These are phyloP conservation scores for Notothenia rossii DNA, from an alignment of 2,113 vertebrate species.

Conservation along the genomic window DNA sequence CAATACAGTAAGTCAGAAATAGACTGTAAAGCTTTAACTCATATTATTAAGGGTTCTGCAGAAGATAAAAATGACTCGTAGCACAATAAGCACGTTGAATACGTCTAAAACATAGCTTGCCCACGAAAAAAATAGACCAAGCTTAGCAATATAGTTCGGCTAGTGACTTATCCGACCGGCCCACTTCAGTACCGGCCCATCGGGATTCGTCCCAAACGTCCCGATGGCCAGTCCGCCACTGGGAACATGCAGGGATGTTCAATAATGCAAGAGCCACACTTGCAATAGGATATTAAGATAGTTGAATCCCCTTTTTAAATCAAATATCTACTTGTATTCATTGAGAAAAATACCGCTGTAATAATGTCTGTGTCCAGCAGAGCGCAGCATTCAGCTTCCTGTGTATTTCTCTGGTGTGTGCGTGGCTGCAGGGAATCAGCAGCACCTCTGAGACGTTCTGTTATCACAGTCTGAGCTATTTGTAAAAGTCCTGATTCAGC, in stretches of 20 bases:
- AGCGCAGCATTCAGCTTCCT: constrained; percentile 59
- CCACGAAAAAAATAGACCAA: background rate
- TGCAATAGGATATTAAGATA: background rate
- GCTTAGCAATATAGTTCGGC: no score
- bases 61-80: no score
- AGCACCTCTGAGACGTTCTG: constrained; percentile 52
- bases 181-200: no score
- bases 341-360: background rate
- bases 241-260: background rate
- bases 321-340: background rate
- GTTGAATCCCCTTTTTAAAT: background rate
- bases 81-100: background rate
- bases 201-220: no score
- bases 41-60: background rate
- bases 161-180: no score
- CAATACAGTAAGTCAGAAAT: background rate
- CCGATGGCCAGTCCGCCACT: no score
- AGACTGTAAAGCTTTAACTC: background rate
- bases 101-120: background rate
- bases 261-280: background rate
- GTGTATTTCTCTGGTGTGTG: background rate
- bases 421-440: constrained; percentile 57
- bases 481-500: constrained; percentile 77
- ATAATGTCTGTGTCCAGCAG: constrained; percentile 52
- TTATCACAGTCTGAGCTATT: constrained; percentile 72